Evolutionary conservation across 2,888 invertebrate species (phyloP).

Genomic region (Formica aserva): DNA sequence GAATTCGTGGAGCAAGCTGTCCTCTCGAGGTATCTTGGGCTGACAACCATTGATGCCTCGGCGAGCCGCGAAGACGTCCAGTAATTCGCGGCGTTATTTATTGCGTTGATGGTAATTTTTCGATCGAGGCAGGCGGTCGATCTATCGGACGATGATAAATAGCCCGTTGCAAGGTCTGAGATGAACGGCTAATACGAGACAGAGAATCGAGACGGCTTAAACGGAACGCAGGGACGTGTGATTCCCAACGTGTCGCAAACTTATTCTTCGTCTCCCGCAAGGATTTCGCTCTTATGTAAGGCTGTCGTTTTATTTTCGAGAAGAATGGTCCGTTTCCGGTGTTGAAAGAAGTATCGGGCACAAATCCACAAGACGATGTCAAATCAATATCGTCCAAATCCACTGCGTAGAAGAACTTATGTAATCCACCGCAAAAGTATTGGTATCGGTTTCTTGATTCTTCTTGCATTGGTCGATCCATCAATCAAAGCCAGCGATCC

Average conservation of each 20-base stretch:
- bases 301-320: slow-evolving; percentile 16
- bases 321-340: slow-evolving; percentile 35
- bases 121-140: slow-evolving; percentile 67
- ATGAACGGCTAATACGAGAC: slow-evolving; percentile 35
- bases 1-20: slow-evolving; percentile 21
- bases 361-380: not conserved
- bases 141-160: slow-evolving; percentile 62
- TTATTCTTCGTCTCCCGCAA: slow-evolving; percentile 10
- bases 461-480: not conserved
- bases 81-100: slow-evolving; percentile 78
- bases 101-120: slow-evolving; percentile 73
- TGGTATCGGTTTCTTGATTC: slow-evolving; percentile 1
- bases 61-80: slow-evolving; percentile 70
- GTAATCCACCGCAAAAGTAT: slow-evolving; percentile 11
- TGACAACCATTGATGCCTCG: slow-evolving; percentile 28
- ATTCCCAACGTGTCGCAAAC: slow-evolving; percentile 23
- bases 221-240: slow-evolving; percentile 25
- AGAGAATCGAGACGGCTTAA: slow-evolving; percentile 17
- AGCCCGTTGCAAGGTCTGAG: slow-evolving; percentile 37
- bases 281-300: slow-evolving; percentile 3
- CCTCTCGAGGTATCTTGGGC: slow-evolving; percentile 19
- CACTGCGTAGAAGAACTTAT: not conserved
- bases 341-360: slow-evolving; percentile 21
- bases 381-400: not conserved
- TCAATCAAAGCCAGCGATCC: not conserved